Base-by-base conservation (phyloP, 2,888 invertebrate genomes). In the Troides oblongomaculatus region DNA sequence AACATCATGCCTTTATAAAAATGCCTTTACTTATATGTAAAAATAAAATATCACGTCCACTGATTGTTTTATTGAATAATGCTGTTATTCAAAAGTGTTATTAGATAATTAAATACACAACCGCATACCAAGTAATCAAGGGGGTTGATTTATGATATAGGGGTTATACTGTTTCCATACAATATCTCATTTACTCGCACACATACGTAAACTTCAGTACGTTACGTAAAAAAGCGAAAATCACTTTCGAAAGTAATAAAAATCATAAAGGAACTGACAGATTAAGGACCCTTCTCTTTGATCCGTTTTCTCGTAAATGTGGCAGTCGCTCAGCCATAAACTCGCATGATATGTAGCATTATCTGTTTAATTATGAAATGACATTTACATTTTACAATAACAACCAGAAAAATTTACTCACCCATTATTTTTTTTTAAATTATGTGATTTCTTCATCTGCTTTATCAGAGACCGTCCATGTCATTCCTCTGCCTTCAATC, bases 231-330 rank as follows among this genome's bases (percentile, higher is more conserved):
- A 77, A 77, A 71, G 71, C 75, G 76, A 78, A 85, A 84, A 86
- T 87, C 84, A 89, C 89, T 90, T 91, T 92, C 90, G 83, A 88
- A 90, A 84, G 83, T 82, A 78, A 83, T 88, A 85, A 89, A 88
- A 74, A 71, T 71, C 64, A 72, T 73, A 73, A 62, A 63, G 70
- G 66, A 67, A 68, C 72, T 69, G 57, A 59, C 53, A 74, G 73
- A 73, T 64, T 69, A 74, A 76, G 76, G 75, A 77, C 75, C 76
- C 77, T 77, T 77, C 74, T 76, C 74, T 73, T 74, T 71, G 63
- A 63, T 62, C 58, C 65, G 62, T 61, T 72, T 68, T 59, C 72
- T 64, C 67, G 71, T 39, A 71, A 74, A 70, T 66, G 68, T 72
- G 71, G 70, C 69, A 62, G 66, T 57, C 71, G 50, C 62, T 73